Base-by-base conservation (phyloP, 2,113 vertebrate genomes). In the Vulpes ferrilata region DNA sequence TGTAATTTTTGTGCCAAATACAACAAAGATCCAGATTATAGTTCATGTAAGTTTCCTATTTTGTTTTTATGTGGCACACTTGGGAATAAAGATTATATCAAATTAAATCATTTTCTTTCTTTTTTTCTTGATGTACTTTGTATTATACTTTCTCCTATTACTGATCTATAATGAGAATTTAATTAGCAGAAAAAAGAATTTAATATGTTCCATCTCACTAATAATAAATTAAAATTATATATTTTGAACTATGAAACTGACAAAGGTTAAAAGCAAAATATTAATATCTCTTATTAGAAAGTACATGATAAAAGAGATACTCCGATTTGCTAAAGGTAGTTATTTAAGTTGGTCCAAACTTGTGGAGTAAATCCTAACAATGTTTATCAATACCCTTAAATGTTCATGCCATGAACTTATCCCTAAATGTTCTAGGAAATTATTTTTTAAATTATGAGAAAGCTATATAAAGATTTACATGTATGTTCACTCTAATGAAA, bases 171-270 rank as follows among this genome's bases (percentile, higher is more conserved):
- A 88, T 84, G 32, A 97, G 10, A 86, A 79, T 90, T 83, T 92
- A 85, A 89, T 94, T 91, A 97, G 27, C 15, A 88, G 60, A 51
- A 78, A 79, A 97, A 69, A 79, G 30, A 95, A 93, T 93, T 81
- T 76, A 83, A n/a, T 9, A 60, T 53, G 38, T 86, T 90, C 15
- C 0, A 67, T 43, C 55, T 90, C 60, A 90, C 27, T 90, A 95
- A 48, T 88, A 65, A 84, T 73, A 79, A 82, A 90, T 57, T 53
- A 79, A 74, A 87, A 73, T 15, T 27, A 57, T 3, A 20, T 90
- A 73, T 55, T 86, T 95, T 55, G 87, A 96, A 79, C 55, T 82
- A 59, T 83, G 35, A 90, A 90, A 55, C 3, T 90, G 55, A 59
- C 48, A 96, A 94, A 88, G 57, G 59, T 90, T 93, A 53, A 87